A percentile compares a stretch with the other conserved stretches of the same genome.
Conservation (phyloP, 2,113 vertebrate genomes). For the Pachypanchax playfairii region DNA sequence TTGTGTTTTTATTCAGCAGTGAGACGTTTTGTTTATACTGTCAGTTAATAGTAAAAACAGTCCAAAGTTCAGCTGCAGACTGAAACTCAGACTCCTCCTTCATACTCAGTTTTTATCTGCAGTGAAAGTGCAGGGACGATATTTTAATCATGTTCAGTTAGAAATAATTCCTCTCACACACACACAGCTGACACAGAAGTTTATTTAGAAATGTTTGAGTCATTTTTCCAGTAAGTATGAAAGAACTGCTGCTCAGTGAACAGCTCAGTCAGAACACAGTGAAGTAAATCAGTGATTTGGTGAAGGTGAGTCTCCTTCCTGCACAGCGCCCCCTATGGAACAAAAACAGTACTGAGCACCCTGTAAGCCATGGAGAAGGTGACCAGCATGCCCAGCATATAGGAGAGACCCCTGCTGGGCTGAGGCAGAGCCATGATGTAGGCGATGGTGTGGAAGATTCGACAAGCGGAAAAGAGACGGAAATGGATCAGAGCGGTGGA, state of each 20-base stretch:
- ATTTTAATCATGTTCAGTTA: neutral
- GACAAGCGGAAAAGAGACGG: conserved; percentile 82
- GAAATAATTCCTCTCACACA: neutral
- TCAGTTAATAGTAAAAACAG: no score
- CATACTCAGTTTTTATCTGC: no score
- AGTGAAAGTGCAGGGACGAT: no score
- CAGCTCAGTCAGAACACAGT: neutral
- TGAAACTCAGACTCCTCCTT: neutral
- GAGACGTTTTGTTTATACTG: no score
- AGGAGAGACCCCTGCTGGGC: conserved; percentile 84
- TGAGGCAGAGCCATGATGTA: conserved; percentile 86
- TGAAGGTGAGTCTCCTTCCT: neutral
- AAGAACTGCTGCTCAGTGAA: neutral
- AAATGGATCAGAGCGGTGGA: conserved; percentile 86
- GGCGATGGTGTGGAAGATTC: conserved; percentile 83
- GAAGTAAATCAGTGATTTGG: neutral
- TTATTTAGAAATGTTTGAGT: neutral
- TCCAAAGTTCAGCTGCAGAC: neutral
- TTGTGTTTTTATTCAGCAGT: neutral
- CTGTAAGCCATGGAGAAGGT: conserved; percentile 87
- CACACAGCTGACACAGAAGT: neutral
- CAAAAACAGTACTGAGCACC: conserved; percentile 55
- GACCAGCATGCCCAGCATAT: conserved; percentile 66
- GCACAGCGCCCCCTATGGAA: conserved; percentile 7
- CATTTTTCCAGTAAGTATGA: neutral